phyloP scores from a whole-genome alignment of 2,797 vertebrate genomes.

The Eupleurogrammus muticus region DNA sequence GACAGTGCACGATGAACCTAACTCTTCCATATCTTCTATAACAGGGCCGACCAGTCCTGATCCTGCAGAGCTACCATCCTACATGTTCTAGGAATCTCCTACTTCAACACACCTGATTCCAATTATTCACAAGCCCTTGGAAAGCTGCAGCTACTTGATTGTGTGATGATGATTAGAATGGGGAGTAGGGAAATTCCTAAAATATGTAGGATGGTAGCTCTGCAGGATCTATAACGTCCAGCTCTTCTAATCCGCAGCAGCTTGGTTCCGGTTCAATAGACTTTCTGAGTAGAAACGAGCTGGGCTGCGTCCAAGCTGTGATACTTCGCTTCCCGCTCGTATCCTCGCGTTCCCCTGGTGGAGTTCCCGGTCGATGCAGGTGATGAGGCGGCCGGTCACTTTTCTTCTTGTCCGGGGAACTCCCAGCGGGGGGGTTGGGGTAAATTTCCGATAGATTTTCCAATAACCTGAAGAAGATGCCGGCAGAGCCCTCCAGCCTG shows the following conservation, averaged over 20 bases:
- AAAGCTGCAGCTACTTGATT: no score
- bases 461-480: neutral
- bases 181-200: no score
- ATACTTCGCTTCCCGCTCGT: slow-evolving; percentile 17
- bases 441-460: neutral
- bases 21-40: neutral
- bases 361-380: slow-evolving; percentile 27
- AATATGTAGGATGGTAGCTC: no score
- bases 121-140: no score
- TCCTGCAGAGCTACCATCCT: no score
- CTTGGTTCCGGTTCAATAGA: slow-evolving; percentile 35
- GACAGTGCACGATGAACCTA: neutral
- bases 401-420: slow-evolving; percentile 4
- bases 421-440: neutral
- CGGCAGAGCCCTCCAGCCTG: neutral
- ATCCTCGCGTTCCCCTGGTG: slow-evolving; percentile 19
- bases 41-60: no score
- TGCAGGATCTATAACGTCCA: slow-evolving; percentile 19
- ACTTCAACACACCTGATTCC: no score
- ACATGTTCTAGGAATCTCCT: no score
- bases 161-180: no score
- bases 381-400: slow-evolving; percentile 1
- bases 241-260: slow-evolving; percentile 32
- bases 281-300: slow-evolving; percentile 27
- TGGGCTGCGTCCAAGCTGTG: slow-evolving; percentile 22